A percentile compares a stretch with the other conserved stretches of the same genome.
Conservation (phyloP, 2,113 vertebrate genomes). For the Parus major region DNA sequence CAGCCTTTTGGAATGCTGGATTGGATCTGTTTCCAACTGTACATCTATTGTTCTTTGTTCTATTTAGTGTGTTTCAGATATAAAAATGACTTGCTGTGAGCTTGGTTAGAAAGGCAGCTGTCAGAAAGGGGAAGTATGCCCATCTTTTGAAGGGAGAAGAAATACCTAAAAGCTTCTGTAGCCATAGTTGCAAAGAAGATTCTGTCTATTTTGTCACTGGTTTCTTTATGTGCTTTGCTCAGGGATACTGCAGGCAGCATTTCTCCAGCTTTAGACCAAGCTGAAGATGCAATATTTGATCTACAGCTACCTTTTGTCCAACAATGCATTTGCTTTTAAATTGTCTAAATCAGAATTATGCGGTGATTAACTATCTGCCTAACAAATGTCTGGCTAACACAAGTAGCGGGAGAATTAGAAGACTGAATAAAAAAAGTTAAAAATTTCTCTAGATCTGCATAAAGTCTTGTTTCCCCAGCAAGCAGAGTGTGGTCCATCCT, state of each 20-base stretch:
- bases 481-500: neutral
- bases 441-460: neutral
- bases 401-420: neutral
- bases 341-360: neutral
- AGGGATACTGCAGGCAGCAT: neutral
- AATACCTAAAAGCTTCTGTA: neutral
- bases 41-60: neutral
- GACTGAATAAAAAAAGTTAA: neutral
- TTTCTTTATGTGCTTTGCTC: neutral
- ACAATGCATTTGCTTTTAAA: neutral
- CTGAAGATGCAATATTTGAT: neutral
- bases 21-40: neutral
- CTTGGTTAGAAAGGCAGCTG: neutral
- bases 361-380: neutral
- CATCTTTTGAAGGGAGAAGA: neutral
- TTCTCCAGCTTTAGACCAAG: neutral
- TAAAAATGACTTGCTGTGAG: neutral
- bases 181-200: neutral
- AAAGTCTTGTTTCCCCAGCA: accelerated
- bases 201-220: neutral
- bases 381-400: neutral
- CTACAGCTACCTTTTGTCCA: neutral
- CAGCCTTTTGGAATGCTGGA: neutral
- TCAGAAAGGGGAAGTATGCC: neutral
- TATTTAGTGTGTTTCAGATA: neutral